Conservation (phyloP, 2,113 vertebrate genomes). For the Terrapene triunguis region DNA sequence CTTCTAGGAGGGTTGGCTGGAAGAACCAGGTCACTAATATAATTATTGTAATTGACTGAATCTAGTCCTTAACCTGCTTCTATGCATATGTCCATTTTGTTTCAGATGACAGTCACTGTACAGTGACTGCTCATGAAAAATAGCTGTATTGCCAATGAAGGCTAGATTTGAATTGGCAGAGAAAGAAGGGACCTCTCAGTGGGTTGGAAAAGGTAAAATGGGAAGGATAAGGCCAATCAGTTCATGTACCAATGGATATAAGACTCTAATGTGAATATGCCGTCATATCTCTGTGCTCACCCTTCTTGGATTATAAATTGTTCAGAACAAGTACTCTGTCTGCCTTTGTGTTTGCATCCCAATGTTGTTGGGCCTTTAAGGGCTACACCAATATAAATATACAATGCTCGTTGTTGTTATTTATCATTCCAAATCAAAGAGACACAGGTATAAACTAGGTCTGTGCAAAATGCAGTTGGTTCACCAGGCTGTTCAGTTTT, state of each 20-base stretch:
- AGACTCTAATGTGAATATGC: not conserved
- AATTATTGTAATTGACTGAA: not conserved
- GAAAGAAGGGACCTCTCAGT: not conserved
- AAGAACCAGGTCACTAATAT: not conserved
- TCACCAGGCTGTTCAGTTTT: not conserved
- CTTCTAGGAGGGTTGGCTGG: not conserved
- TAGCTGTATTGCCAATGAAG: not conserved
- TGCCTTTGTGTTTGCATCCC: not conserved
- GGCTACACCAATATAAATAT: fast-evolving
- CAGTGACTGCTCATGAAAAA: not conserved
- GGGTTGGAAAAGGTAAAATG: not conserved
- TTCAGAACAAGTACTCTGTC: not conserved
- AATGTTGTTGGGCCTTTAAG: not conserved
- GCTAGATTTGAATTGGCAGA: not conserved
- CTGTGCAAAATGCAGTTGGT: not conserved
- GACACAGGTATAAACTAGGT: not conserved
- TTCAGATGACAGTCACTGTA: not conserved
- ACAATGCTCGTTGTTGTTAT: not conserved
- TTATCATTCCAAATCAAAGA: not conserved
- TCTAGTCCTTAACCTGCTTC: not conserved
- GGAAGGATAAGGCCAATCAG: fast-evolving
- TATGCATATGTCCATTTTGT: not conserved
- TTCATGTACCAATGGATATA: not conserved
- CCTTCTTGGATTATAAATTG: not conserved
- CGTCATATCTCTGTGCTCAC: not conserved